Evolutionary conservation across 2,113 vertebrate genomes (phyloP).

Genomic region (Cyanoliseus patagonus): DNA sequence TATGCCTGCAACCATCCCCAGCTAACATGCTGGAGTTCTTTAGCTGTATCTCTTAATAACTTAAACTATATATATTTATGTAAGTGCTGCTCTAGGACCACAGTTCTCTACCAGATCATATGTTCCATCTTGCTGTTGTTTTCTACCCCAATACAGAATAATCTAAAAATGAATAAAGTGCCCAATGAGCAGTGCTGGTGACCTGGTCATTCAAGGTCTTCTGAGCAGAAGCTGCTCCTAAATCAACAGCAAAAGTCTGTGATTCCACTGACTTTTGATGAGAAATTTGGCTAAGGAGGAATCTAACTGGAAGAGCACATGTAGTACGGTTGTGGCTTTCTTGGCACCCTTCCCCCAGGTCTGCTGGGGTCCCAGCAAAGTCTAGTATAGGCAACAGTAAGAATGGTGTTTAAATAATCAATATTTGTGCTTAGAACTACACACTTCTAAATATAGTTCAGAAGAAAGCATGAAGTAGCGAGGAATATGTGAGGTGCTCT

Average conservation of each 20-base stretch:
- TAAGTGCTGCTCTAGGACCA: background rate
- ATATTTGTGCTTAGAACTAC: background rate
- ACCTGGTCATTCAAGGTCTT: background rate
- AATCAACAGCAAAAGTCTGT: background rate
- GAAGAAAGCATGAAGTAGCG: background rate
- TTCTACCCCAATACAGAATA: background rate
- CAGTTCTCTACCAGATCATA: background rate
- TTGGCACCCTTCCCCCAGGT: background rate
- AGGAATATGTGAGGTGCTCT: background rate
- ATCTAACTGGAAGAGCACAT: background rate
- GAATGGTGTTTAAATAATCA: background rate
- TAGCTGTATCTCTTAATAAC: background rate
- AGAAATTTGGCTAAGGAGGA: background rate
- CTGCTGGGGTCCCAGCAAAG: background rate
- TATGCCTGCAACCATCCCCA: background rate
- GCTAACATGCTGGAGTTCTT: background rate
- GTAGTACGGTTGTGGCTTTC: background rate
- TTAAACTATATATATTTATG: background rate
- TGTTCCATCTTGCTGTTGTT: background rate
- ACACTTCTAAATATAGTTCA: background rate
- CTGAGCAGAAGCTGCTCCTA: background rate
- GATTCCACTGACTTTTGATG: background rate
- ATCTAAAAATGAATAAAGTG: background rate
- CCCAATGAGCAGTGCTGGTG: background rate
- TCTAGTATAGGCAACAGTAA: background rate